A percentile compares a stretch with the other conserved stretches of the same genome.
These are phyloP conservation scores for Drosophila littoralis DNA, from an alignment of 1,140 invertebrate species.

Conservation along the genomic window DNA sequence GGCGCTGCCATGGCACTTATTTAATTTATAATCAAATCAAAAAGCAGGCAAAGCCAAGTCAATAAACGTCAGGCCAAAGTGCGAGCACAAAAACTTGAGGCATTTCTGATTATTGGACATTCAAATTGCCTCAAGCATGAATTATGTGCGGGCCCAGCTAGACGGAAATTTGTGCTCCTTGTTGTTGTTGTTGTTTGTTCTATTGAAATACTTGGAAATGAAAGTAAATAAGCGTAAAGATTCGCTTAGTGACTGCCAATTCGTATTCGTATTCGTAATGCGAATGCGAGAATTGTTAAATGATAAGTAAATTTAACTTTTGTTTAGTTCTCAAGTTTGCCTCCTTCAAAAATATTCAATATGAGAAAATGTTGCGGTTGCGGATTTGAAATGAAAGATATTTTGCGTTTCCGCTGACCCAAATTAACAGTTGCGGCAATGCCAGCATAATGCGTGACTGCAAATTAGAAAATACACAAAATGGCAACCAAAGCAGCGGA, in stretches of 20 bases:
- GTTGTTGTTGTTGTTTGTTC: constrained; percentile 48
- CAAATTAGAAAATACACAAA: constrained; percentile 10
- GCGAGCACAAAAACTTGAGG: constrained; percentile 62
- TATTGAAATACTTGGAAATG: constrained; percentile 66
- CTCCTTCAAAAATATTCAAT: constrained; percentile 18
- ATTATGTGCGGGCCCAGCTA: constrained; percentile 64
- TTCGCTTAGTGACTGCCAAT: constrained; percentile 65
- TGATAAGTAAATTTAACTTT: constrained; percentile 78
- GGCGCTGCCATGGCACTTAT: constrained; percentile 54
- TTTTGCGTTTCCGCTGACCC: constrained; percentile 3
- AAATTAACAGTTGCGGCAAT: constrained; percentile 29
- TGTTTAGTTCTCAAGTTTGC: constrained; percentile 35
- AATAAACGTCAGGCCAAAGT: constrained; percentile 68
- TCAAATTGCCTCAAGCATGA: constrained; percentile 80
- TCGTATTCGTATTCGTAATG: neutral
- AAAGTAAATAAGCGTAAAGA: constrained; percentile 80
- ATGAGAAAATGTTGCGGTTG: constrained; percentile 16
- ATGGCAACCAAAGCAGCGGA: neutral
- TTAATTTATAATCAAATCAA: constrained; percentile 78
- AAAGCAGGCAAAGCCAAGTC: constrained; percentile 58
- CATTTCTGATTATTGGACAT: constrained; percentile 78
- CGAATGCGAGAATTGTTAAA: constrained; percentile 59
- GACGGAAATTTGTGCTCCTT: constrained; percentile 9
- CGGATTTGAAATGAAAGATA: constrained; percentile 24
- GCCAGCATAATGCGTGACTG: neutral